phyloP scores from a whole-genome alignment of 2,113 vertebrate genomes.

The Phrynocephalus versicolor region DNA sequence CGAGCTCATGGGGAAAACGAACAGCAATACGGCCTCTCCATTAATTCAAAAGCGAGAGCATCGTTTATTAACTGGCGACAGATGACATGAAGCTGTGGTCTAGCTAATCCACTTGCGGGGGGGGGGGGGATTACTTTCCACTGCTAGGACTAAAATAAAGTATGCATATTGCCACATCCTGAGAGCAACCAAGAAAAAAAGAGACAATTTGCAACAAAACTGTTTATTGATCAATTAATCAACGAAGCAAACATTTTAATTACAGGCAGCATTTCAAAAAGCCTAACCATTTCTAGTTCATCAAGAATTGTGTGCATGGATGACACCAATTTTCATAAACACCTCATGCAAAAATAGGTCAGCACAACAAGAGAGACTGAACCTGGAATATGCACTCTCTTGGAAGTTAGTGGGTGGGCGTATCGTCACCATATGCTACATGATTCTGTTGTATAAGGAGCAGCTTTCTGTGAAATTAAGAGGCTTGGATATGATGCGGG shows the following conservation, averaged over 20 bases:
- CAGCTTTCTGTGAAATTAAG: background rate
- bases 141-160: constrained; percentile 27
- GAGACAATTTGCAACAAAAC: background rate
- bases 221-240: background rate
- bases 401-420: background rate
- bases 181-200: background rate
- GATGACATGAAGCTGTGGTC: constrained; percentile 41
- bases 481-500: background rate
- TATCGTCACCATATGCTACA: background rate
- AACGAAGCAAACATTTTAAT: background rate
- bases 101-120: constrained; percentile 45
- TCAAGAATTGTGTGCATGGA: background rate
- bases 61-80: constrained; percentile 43
- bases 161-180: background rate
- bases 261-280: background rate
- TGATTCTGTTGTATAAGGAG: background rate
- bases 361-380: background rate
- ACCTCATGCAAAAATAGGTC: background rate
- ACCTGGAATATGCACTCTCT: background rate
- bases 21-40: too few relatives aligned
- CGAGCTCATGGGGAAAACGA: too few relatives aligned
- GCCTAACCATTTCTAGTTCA: constrained; percentile 9
- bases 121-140: constrained; percentile 26
- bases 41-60: constrained; percentile 50
- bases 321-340: constrained; percentile 10